Evolutionary conservation across 2,797 vertebrate species (phyloP), one percentile per base, ranked within the genome.

Genomic region (Passerculus sandwichensis): DNA sequence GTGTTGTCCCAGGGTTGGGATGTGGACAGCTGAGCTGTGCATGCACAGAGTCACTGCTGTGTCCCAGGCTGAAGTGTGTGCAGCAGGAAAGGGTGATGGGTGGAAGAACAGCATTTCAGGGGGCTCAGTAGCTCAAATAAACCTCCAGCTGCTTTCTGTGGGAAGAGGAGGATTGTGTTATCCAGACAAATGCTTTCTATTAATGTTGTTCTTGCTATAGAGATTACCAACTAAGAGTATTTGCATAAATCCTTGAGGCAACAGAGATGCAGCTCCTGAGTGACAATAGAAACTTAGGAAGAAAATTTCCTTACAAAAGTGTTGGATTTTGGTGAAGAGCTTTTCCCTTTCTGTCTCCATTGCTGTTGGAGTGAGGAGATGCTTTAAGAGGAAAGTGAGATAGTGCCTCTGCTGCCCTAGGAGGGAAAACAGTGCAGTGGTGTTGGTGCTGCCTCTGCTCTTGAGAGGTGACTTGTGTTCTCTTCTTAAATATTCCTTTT

Each of bases 251-350:
- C 29, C 51, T 57, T 15, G 50, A 71, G 64, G 45, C 25, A 36
- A 15, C n/a, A 38, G 48, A 57, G 29, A 17, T 85, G 38, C 45
- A 5, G 18, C 34, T 64, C 60, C 23, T 57, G 62, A 75, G 13
- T 3, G 2, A 45, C 6, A 25, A 15, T 0, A 50, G 69, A 40
- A 71, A 59, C 0, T 0, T 1, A 36, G 40, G 15, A 13, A 48
- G 56, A 57, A 13, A 10, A 45, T 6, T 7, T 65, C 19, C 3
- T 51, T 64, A 27, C 1, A 3, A 5, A 82, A 91, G 25, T 6
- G 26, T 16, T 82, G 5, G 4, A 2, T 67, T 93, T 92, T 45
- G 56, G 22, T n/a, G 38, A 45, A 13, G n/a, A 54, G 13, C 7
- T 70, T 89, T 87, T 36, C 15, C 13, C 10, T 17, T 73, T 66